Evolutionary conservation across 2,797 vertebrate genomes (phyloP).

Genomic region (Tauraco hartlaubi): DNA sequence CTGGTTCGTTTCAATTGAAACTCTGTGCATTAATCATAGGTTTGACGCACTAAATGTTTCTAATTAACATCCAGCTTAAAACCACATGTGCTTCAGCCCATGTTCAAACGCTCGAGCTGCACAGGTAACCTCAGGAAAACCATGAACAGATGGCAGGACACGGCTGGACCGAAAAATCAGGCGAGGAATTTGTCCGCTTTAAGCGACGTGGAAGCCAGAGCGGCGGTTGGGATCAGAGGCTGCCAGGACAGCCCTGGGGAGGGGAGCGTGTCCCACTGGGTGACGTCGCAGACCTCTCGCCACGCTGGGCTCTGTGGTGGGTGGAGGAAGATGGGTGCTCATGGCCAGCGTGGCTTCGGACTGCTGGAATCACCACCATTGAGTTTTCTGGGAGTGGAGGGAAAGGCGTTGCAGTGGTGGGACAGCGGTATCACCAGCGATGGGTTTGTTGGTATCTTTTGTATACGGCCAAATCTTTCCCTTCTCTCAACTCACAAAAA

Average conservation of each 20-base stretch:
- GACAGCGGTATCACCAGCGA: neutral
- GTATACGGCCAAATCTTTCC: neutral
- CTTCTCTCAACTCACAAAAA: neutral
- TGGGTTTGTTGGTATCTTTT: neutral
- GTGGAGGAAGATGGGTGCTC: neutral
- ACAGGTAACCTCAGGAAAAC: conserved; percentile 77
- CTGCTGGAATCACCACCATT: neutral
- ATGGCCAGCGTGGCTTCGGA: accelerated
- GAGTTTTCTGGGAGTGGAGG: neutral
- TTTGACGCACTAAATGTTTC: conserved; percentile 77
- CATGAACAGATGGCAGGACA: conserved; percentile 68
- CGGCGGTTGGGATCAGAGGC: neutral
- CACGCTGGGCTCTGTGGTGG: accelerated
- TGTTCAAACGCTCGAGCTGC: conserved; percentile 63
- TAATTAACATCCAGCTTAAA: conserved; percentile 80
- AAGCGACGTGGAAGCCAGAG: conserved; percentile 8
- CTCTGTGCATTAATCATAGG: conserved; percentile 72
- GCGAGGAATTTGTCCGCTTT: neutral
- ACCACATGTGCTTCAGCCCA: conserved; percentile 73
- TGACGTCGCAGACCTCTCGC: accelerated
- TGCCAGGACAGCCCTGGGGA: neutral
- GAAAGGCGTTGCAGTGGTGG: neutral
- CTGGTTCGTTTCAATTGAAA: conserved; percentile 75
- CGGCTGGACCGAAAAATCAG: neutral
- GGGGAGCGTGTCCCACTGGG: neutral